Evolutionary conservation across 2,797 vertebrate species (phyloP).

Genomic region (Tangara arthus): DNA sequence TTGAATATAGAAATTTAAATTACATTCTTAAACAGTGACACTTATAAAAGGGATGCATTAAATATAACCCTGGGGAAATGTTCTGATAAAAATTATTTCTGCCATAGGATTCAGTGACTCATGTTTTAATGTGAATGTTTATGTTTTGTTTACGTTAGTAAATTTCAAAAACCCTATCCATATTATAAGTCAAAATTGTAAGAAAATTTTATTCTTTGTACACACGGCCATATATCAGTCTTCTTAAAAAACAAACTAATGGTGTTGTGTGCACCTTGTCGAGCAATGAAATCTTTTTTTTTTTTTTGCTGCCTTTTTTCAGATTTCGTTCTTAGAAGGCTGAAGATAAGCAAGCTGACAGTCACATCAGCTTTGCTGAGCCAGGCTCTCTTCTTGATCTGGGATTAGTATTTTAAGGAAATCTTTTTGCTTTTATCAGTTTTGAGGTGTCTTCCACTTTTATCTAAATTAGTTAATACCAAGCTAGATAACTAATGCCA

Average conservation of each 20-base stretch:
- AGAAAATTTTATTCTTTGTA: background rate
- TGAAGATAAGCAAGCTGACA: background rate
- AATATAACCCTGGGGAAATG: background rate
- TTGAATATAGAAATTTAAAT: background rate
- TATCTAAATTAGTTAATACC: background rate
- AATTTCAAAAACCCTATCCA: rapidly evolving
- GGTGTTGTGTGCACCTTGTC: background rate
- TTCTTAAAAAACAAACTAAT: background rate
- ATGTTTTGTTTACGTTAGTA: background rate
- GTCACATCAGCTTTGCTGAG: background rate
- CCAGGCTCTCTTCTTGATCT: background rate
- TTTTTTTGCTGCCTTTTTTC: background rate
- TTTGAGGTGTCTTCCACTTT: background rate
- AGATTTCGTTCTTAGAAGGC: background rate
- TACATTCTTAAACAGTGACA: background rate
- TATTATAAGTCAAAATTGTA: background rate
- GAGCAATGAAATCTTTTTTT: background rate
- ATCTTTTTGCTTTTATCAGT: background rate
- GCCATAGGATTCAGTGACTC: background rate
- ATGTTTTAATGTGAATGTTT: background rate
- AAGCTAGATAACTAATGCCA: background rate
- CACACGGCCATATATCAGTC: background rate
- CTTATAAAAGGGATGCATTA: background rate
- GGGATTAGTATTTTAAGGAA: background rate
- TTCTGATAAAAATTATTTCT: background rate